Conservation (phyloP, 2,888 invertebrate genomes). For the Drosophila phalerata region DNA sequence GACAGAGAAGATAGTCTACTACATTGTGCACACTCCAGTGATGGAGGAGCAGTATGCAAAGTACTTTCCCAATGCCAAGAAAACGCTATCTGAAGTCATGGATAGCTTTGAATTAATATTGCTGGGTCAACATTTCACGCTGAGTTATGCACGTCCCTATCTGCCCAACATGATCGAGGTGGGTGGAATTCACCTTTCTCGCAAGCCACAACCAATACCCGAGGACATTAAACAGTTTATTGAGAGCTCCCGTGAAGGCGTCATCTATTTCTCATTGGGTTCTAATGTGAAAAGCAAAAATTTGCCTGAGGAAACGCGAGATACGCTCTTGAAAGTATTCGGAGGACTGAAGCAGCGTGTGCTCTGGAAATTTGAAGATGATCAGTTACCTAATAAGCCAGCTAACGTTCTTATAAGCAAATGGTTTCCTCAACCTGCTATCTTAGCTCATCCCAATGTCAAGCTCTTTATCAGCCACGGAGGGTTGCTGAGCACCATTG, state of each 20-base stretch:
- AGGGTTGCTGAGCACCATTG: constrained; percentile 86
- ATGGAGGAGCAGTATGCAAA: constrained; percentile 67
- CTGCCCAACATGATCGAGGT: constrained; percentile 84
- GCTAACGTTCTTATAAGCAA: constrained; percentile 80
- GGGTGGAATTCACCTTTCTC: constrained; percentile 82
- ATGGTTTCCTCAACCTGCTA: constrained; percentile 85
- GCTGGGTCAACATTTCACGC: constrained; percentile 82
- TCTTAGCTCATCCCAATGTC: constrained; percentile 86
- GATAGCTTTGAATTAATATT: constrained; percentile 79
- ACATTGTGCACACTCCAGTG: constrained; percentile 68
- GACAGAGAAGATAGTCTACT: constrained; percentile 54
- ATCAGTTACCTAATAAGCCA: constrained; percentile 75
- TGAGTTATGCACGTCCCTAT: constrained; percentile 79
- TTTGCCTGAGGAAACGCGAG: constrained; percentile 64
- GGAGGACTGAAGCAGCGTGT: constrained; percentile 70
- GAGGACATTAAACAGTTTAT: constrained; percentile 82
- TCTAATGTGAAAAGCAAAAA: constrained; percentile 80
- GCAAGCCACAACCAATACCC: constrained; percentile 71
- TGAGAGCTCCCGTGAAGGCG: constrained; percentile 84
- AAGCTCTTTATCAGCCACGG: constrained; percentile 87
- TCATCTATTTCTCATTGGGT: constrained; percentile 86
- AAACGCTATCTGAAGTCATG: constrained; percentile 59
- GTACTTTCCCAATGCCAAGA: constrained; percentile 71
- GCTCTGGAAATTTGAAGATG: constrained; percentile 85
- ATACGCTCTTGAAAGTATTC: constrained; percentile 60